Evolutionary conservation across 2,113 vertebrate genomes (phyloP).

Genomic region (Microcebus jonahi): DNA sequence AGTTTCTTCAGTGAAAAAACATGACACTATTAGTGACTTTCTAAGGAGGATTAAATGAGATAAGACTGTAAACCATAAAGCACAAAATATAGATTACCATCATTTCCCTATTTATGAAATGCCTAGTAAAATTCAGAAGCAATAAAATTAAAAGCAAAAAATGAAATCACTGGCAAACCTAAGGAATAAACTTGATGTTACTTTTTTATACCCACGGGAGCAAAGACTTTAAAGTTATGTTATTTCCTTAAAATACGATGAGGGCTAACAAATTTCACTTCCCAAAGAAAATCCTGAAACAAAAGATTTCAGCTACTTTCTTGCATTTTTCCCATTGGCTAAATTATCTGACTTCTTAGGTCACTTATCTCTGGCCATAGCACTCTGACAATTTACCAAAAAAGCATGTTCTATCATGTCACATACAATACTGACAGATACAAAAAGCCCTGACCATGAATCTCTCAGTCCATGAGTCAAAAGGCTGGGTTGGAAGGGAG

Average conservation of each 20-base stretch:
- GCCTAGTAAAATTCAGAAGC: slow-evolving; percentile 31
- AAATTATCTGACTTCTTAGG: neutral
- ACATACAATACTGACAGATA: neutral
- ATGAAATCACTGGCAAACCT: neutral
- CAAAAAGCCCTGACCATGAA: neutral
- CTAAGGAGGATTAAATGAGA: neutral
- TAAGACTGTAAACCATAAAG: neutral
- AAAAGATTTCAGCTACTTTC: neutral
- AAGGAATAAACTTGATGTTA: neutral
- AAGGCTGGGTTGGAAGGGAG: neutral
- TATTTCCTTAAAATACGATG: neutral
- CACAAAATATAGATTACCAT: neutral
- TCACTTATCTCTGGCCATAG: neutral
- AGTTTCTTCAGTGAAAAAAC: neutral
- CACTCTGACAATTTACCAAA: neutral
- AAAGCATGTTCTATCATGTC: neutral
- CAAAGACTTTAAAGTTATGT: neutral
- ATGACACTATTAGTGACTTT: neutral
- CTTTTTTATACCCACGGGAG: neutral
- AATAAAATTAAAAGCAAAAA: slow-evolving; percentile 33
- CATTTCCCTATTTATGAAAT: neutral
- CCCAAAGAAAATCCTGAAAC: slow-evolving; percentile 38
- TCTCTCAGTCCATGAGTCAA: neutral
- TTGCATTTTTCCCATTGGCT: neutral
- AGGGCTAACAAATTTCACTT: neutral